phyloP scores from a whole-genome alignment of 2,888 invertebrate species.

The Phlogophora meticulosa region DNA sequence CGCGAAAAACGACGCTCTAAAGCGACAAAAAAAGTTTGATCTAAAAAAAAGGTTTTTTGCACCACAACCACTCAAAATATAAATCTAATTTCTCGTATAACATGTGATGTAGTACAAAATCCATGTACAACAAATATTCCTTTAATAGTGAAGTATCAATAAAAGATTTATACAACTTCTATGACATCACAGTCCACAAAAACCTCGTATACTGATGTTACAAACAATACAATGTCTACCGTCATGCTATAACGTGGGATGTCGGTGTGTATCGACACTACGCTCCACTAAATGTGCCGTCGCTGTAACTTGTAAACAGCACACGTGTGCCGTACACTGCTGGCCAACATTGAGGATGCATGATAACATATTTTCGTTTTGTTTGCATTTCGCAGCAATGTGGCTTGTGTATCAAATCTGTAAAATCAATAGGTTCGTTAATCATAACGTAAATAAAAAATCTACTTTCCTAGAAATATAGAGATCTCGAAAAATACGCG shows the following conservation, averaged over 20 bases:
- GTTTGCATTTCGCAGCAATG: constrained; percentile 13
- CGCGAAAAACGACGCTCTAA: no score
- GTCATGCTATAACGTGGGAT: constrained; percentile 22
- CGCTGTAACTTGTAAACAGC: constrained; percentile 48
- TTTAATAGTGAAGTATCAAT: background rate
- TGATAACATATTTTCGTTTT: constrained; percentile 9
- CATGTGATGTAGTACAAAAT: no score
- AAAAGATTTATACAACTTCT: constrained; percentile 9
- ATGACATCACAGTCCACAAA: constrained; percentile 29
- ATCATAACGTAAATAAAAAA: no score
- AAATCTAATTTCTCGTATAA: no score
- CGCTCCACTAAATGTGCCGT: constrained; percentile 53
- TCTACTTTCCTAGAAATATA: background rate
- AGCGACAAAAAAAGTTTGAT: no score
- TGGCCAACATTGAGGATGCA: constrained; percentile 21
- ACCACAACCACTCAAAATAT: no score
- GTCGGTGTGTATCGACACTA: constrained; percentile 37
- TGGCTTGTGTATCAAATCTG: background rate
- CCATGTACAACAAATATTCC: no score
- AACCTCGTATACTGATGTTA: background rate
- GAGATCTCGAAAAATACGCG: background rate
- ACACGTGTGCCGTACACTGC: constrained; percentile 54
- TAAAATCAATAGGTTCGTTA: background rate
- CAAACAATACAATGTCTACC: constrained; percentile 14
- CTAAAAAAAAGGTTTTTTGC: no score